Conservation (phyloP, 2,113 vertebrate species). For the Dryoscopus gambensis region DNA sequence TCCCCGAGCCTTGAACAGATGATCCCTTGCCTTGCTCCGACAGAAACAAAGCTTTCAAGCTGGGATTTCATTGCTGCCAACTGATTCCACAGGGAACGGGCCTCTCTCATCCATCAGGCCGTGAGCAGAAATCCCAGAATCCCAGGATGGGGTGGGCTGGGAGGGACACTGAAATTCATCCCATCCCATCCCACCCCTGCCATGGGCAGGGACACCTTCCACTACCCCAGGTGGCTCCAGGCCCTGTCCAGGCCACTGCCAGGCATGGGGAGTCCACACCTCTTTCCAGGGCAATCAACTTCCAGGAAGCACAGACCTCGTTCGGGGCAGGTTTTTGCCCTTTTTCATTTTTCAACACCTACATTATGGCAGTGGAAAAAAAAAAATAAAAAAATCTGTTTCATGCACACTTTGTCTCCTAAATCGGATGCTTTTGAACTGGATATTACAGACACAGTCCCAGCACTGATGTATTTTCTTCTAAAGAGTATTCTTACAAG, state of each 20-base stretch:
- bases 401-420: fast-evolving
- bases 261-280: fast-evolving
- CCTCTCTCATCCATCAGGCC: not conserved
- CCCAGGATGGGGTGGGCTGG: fast-evolving
- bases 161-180: not conserved
- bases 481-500: not conserved
- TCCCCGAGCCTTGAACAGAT: not conserved
- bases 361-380: too few relatives aligned
- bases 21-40: not conserved
- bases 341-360: not conserved
- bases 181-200: fast-evolving
- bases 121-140: fast-evolving
- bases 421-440: not conserved
- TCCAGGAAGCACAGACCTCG: not conserved
- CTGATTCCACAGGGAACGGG: not conserved
- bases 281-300: not conserved
- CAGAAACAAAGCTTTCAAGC: not conserved
- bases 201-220: not conserved
- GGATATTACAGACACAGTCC: not conserved
- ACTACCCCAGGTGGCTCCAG: fast-evolving
- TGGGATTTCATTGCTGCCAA: not conserved
- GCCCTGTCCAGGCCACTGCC: fast-evolving
- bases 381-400: not conserved
- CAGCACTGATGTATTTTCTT: not conserved
- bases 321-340: not conserved